Percentiles rank a stretch among this genome's conserved stretches.
Evolutionary conservation across 2,113 vertebrate genomes (phyloP).

Genomic region (Pygoscelis adeliae): DNA sequence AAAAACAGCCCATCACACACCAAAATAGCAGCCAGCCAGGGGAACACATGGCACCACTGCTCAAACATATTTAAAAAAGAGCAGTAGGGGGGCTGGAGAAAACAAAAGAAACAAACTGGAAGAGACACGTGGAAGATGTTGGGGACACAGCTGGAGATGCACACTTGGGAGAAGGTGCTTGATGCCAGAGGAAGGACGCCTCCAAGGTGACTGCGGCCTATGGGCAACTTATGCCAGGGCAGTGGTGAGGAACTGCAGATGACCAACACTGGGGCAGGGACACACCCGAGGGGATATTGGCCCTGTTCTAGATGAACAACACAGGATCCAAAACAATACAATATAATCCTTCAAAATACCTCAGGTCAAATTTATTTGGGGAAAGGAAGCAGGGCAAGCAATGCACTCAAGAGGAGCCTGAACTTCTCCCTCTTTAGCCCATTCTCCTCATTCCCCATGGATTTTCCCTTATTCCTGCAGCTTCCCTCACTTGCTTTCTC

Average conservation of each 20-base stretch:
- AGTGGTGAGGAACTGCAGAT: background rate
- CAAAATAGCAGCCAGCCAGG: background rate
- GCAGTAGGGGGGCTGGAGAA: background rate
- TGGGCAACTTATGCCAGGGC: background rate
- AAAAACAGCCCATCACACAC: background rate
- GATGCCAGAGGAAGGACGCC: background rate
- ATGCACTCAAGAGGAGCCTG: background rate
- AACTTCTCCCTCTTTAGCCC: background rate
- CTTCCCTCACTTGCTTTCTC: background rate
- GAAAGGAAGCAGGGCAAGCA: background rate
- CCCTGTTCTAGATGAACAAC: background rate
- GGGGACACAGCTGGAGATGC: background rate
- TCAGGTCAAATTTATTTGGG: background rate
- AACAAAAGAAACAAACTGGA: background rate
- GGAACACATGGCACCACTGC: background rate
- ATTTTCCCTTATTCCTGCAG: background rate
- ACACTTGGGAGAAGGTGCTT: background rate
- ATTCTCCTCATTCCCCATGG: background rate
- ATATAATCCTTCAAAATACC: background rate
- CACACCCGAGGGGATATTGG: background rate
- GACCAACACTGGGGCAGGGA: fast-evolving
- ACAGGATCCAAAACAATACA: background rate
- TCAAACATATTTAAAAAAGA: background rate
- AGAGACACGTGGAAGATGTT: background rate
- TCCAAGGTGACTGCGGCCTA: no score